phyloP scores from a whole-genome alignment of 2,888 invertebrate genomes.

The Agrochola lychnidis region DNA sequence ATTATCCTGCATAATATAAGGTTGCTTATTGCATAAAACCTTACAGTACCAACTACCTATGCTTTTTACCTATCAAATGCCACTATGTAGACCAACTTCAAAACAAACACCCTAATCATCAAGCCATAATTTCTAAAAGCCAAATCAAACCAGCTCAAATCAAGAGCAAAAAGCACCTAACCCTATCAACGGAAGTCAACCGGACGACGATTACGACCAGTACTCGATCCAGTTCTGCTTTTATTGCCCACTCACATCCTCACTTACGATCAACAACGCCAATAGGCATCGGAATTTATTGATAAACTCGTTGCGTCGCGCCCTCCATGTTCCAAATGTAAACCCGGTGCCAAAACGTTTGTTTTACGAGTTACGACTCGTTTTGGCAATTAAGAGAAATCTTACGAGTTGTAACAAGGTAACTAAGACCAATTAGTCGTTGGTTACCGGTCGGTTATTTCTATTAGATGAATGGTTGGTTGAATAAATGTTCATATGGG shows the following conservation, averaged over 20 bases:
- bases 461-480: conserved; percentile 28
- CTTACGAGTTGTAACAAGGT: conserved; percentile 44
- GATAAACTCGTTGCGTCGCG: conserved; percentile 49
- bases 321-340: conserved; percentile 34
- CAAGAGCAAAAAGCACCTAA: conserved; percentile 44
- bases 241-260: conserved; percentile 64
- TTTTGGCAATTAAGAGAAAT: conserved; percentile 61
- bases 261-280: conserved; percentile 41
- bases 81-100: background rate
- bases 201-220: conserved; percentile 47
- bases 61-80: background rate
- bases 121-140: conserved; percentile 24
- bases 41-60: background rate
- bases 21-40: no score
- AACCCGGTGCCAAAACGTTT: conserved; percentile 59
- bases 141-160: conserved; percentile 44
- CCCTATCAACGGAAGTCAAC: conserved; percentile 58
- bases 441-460: conserved; percentile 28
- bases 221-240: conserved; percentile 62
- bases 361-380: conserved; percentile 57
- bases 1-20: no score
- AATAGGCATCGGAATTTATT: conserved; percentile 46
- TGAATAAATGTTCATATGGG: conserved; percentile 47
- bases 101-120: conserved; percentile 17
- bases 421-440: conserved; percentile 52